phyloP scores from a whole-genome alignment of 2,113 vertebrate genomes.

The Centropus unirufus region DNA sequence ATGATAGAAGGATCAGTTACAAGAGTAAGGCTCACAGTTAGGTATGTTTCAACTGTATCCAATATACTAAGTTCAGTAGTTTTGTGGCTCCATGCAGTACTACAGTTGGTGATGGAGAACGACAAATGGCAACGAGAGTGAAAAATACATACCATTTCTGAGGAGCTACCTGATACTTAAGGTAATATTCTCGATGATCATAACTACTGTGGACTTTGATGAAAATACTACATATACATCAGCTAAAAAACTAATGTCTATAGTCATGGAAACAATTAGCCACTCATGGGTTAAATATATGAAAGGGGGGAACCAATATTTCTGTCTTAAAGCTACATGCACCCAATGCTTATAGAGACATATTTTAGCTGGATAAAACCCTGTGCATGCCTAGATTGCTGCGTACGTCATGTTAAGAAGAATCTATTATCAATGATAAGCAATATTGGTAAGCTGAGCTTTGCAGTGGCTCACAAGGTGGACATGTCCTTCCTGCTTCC shows the following conservation, averaged over 20 bases:
- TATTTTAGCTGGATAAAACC: not conserved
- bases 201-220: not conserved
- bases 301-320: not conserved
- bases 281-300: not conserved
- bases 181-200: not conserved
- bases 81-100: not conserved
- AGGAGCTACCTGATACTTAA: not conserved
- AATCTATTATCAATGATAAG: not conserved
- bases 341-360: not conserved
- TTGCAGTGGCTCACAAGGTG: not conserved
- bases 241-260: not conserved
- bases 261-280: not conserved
- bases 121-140: not conserved
- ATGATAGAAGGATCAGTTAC: not conserved
- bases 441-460: not conserved
- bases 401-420: not conserved
- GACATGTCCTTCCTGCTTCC: not conserved
- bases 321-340: not conserved
- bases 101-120: not conserved
- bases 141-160: not conserved
- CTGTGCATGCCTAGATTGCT: not conserved
- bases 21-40: not conserved
- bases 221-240: not conserved
- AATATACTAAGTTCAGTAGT: not conserved
- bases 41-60: accelerated